phyloP scores from a whole-genome alignment of 2,888 invertebrate genomes.

The Rhagophthalmus giganteus region DNA sequence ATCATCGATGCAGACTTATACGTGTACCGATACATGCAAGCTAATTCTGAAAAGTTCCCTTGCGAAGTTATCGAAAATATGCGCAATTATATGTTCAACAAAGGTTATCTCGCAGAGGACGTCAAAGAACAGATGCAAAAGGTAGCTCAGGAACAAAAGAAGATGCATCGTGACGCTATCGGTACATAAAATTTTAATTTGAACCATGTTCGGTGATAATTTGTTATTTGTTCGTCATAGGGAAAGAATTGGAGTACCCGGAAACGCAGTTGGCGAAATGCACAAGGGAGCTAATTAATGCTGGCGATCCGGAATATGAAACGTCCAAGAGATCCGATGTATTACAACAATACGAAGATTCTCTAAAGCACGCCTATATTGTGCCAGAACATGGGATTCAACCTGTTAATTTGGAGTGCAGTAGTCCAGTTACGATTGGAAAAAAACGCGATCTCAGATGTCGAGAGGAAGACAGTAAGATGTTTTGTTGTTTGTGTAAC shows the following conservation, averaged over 20 bases:
- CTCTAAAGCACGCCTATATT: constrained; percentile 41
- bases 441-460: constrained; percentile 44
- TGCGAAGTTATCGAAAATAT: constrained; percentile 68
- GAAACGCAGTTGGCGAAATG: background rate
- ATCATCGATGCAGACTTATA: constrained; percentile 77
- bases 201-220: too few species aligned
- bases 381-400: constrained; percentile 50
- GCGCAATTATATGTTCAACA: constrained; percentile 67
- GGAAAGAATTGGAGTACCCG: constrained; percentile 26
- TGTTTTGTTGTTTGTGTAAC: too few species aligned
- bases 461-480: constrained; percentile 39
- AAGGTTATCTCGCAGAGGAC: constrained; percentile 66
- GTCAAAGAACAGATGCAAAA: constrained; percentile 53
- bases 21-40: constrained; percentile 76
- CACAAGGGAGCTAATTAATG: background rate
- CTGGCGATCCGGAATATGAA: constrained; percentile 39
- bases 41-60: constrained; percentile 72
- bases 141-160: constrained; percentile 45
- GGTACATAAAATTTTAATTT: too few species aligned
- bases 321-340: constrained; percentile 38
- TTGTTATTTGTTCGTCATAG: too few species aligned
- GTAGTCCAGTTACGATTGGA: constrained; percentile 45
- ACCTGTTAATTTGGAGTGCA: constrained; percentile 46
- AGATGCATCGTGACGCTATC: constrained; percentile 43
- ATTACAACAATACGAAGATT: constrained; percentile 48